Evolutionary conservation across 2,113 vertebrate genomes (phyloP).

Genomic region (Gasterosteus nipponicus): DNA sequence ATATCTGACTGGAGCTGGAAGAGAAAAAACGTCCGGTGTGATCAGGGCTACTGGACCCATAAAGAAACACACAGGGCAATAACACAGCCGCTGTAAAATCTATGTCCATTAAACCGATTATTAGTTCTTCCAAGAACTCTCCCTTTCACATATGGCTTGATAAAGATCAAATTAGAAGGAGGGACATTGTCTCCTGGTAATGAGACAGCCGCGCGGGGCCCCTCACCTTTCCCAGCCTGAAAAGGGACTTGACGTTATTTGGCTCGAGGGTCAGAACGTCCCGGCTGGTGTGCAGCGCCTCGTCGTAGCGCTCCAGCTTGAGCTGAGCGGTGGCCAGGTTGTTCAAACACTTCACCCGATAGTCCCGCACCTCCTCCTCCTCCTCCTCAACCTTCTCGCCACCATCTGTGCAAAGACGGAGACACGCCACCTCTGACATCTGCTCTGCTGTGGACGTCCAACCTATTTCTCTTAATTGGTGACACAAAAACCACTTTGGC

Average conservation of each 20-base stretch:
- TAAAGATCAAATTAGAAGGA: conserved; percentile 18
- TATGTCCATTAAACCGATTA: conserved; percentile 13
- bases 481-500: neutral
- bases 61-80: conserved; percentile 14
- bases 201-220: neutral
- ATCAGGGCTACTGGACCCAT: conserved; percentile 17
- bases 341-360: conserved; percentile 88
- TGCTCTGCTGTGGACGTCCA: neutral
- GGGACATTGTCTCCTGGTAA: neutral
- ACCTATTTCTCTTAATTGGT: neutral
- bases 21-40: conserved; percentile 33
- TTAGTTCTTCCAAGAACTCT: conserved; percentile 8
- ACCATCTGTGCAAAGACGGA: conserved; percentile 62
- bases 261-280: conserved; percentile 81
- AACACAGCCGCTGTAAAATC: conserved; percentile 16
- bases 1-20: conserved; percentile 86
- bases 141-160: neutral
- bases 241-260: conserved; percentile 85
- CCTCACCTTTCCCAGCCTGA: conserved; percentile 84
- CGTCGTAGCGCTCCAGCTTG: conserved; percentile 80
- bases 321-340: conserved; percentile 85
- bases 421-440: conserved; percentile 12
- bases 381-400: conserved; percentile 75
- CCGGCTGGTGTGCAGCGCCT: conserved; percentile 82
- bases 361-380: conserved; percentile 83